phyloP scores from a whole-genome alignment of 1,140 invertebrate species.

The Drosophila murphyi region DNA sequence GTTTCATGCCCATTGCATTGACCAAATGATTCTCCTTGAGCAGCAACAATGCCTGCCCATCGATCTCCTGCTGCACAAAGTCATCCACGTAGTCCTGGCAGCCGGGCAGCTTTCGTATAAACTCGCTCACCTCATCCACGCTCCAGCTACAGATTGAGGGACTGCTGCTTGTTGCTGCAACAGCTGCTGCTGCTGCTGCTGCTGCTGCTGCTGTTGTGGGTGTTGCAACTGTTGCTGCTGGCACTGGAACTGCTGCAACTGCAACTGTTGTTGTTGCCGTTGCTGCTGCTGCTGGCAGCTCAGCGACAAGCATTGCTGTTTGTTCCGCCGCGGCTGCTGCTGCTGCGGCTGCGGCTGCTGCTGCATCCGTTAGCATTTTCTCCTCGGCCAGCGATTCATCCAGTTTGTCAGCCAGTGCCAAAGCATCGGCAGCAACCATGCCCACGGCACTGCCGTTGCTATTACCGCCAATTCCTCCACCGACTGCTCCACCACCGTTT shows the following conservation, averaged over 20 bases:
- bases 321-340: neutral
- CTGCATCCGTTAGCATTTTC: slow-evolving; percentile 67
- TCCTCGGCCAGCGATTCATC: slow-evolving; percentile 72
- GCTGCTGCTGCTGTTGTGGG: slow-evolving; percentile 9
- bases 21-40: slow-evolving; percentile 98
- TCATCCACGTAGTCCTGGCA: slow-evolving; percentile 97
- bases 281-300: slow-evolving; percentile 10
- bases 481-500: slow-evolving; percentile 14
- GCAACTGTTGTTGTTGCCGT: slow-evolving; percentile 13
- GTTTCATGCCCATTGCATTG: slow-evolving; percentile 96
- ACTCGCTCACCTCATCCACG: slow-evolving; percentile 92
- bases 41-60: slow-evolving; percentile 96
- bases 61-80: slow-evolving; percentile 97
- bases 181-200: neutral
- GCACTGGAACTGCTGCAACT: slow-evolving; percentile 1
- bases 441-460: slow-evolving; percentile 48
- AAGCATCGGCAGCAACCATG: slow-evolving; percentile 60
- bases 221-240: slow-evolving; percentile 12
- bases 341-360: slow-evolving; percentile 19
- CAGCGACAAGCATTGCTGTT: slow-evolving; percentile 3
- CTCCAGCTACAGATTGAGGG: slow-evolving; percentile 81
- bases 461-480: too few relatives aligned
- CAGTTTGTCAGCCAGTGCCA: slow-evolving; percentile 66
- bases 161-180: slow-evolving; percentile 34
- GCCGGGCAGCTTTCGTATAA: slow-evolving; percentile 93